phyloP scores from a whole-genome alignment of 2,113 vertebrate genomes.

The Podiceps cristatus region DNA sequence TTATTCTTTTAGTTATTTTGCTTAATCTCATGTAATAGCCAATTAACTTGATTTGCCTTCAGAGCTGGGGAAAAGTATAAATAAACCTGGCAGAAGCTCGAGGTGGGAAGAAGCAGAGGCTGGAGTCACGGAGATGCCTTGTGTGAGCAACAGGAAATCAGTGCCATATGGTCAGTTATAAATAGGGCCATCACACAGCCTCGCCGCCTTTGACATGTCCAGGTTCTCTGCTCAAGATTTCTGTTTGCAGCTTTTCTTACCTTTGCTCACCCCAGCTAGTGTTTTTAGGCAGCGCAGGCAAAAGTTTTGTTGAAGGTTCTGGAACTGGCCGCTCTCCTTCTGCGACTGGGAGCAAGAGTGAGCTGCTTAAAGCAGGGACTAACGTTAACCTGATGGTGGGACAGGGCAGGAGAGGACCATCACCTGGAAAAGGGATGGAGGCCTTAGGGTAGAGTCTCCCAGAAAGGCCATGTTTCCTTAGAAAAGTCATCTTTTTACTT shows the following conservation, averaged over 20 bases:
- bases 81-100: constrained; percentile 49
- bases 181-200: constrained; percentile 23
- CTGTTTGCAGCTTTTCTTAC: not conserved
- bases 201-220: not conserved
- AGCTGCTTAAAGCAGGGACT: not conserved
- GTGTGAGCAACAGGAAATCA: constrained; percentile 56
- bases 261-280: not conserved
- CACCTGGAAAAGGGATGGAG: not conserved
- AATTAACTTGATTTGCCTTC: constrained; percentile 52
- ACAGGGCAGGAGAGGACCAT: not conserved
- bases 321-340: accelerated
- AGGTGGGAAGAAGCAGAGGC: not conserved
- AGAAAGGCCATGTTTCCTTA: not conserved
- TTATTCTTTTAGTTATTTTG: constrained; percentile 43
- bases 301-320: not conserved
- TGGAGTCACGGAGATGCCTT: not conserved
- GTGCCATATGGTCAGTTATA: constrained; percentile 66
- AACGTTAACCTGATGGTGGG: accelerated
- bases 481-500: not conserved
- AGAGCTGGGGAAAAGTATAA: constrained; percentile 43
- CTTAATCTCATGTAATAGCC: constrained; percentile 41
- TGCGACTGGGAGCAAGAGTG: not conserved
- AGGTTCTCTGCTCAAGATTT: not conserved
- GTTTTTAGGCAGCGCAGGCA: not conserved
- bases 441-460: not conserved